Conservation (phyloP, 2,888 invertebrate genomes). For the Brenthis ino region DNA sequence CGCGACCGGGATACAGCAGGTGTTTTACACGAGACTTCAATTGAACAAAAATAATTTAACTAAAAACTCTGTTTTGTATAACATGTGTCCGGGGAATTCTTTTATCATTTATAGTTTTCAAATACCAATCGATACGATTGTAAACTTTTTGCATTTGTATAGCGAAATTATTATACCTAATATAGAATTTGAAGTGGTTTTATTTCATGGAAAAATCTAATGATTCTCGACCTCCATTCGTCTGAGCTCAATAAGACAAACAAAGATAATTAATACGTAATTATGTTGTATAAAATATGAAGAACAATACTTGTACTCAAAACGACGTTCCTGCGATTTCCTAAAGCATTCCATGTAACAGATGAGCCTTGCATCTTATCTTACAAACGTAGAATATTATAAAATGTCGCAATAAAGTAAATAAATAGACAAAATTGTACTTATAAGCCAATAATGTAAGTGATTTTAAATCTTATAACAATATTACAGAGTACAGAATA, state of each 20-base stretch:
- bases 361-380: conserved; percentile 73
- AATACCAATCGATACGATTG: not conserved
- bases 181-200: no score
- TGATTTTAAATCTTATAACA: conserved; percentile 51
- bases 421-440: conserved; percentile 76
- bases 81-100: conserved; percentile 3
- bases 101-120: conserved; percentile 1
- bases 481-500: conserved; percentile 49
- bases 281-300: conserved; percentile 2
- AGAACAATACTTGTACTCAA: conserved; percentile 19
- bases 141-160: not conserved
- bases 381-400: conserved; percentile 75
- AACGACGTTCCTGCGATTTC: conserved; percentile 35
- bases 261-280: no score
- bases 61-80: conserved; percentile 14
- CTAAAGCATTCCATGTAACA: conserved; percentile 64
- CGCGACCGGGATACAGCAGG: conserved; percentile 55
- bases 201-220: no score
- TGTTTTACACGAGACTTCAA: conserved; percentile 51
- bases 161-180: no score
- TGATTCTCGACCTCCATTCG: no score
- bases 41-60: conserved; percentile 34
- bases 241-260: no score
- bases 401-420: conserved; percentile 79
- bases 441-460: conserved; percentile 45